Evolutionary conservation across 2,113 vertebrate species (phyloP).

Genomic region (Ivindomyrus marchei): DNA sequence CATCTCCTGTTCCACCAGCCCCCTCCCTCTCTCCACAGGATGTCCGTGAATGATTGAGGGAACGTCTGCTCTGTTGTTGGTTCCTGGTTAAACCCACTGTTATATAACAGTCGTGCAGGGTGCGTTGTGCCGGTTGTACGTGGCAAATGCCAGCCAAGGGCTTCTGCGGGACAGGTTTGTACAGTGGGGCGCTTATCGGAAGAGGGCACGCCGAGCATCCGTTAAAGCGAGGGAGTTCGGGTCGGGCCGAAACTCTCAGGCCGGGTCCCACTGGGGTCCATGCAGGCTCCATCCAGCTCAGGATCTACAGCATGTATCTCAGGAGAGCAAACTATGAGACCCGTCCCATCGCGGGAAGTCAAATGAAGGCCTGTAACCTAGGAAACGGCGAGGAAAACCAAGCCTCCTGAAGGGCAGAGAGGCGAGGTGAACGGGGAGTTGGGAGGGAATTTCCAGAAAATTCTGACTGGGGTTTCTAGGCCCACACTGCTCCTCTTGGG

Average conservation of each 20-base stretch:
- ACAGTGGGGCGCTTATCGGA: background rate
- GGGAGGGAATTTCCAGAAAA: background rate
- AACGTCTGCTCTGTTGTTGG: background rate
- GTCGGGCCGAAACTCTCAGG: background rate
- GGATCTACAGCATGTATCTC: background rate
- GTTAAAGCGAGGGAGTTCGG: background rate
- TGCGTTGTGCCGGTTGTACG: background rate
- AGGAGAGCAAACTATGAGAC: background rate
- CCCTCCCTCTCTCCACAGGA: background rate
- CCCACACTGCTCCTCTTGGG: conserved; percentile 14
- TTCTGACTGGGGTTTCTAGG: background rate
- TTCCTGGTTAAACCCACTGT: background rate
- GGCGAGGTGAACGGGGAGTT: background rate
- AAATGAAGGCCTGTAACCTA: background rate
- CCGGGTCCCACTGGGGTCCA: background rate
- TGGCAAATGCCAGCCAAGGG: background rate
- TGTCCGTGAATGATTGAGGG: background rate
- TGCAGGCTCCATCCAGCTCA: background rate
- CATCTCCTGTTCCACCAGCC: background rate
- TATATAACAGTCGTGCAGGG: background rate
- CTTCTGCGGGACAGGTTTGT: background rate
- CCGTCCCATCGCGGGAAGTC: background rate
- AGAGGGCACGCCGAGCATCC: background rate
- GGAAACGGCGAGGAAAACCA: background rate
- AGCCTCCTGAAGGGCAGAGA: background rate